phyloP scores from a whole-genome alignment of 2,888 invertebrate genomes.

The Scaeva pyrastri region DNA sequence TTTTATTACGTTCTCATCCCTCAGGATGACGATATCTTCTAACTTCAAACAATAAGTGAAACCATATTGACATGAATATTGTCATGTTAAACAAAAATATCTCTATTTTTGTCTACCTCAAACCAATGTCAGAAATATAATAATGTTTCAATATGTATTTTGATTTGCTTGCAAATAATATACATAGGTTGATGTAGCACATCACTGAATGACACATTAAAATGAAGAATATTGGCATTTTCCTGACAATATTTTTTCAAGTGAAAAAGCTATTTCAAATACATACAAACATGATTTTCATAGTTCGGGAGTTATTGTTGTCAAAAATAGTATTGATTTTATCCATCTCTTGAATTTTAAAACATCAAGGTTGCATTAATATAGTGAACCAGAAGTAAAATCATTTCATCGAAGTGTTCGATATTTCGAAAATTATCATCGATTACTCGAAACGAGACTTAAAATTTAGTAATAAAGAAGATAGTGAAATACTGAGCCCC shows the following conservation, averaged over 20 bases:
- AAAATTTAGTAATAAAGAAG: too few species aligned
- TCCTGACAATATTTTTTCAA: neutral
- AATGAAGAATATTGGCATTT: slow-evolving; percentile 1
- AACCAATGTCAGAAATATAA: neutral
- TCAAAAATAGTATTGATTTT: neutral
- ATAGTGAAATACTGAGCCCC: too few species aligned
- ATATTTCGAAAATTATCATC: too few species aligned
- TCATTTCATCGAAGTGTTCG: too few species aligned
- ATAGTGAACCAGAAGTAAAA: too few species aligned
- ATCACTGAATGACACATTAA: neutral
- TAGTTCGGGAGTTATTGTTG: neutral
- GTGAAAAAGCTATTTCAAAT: neutral
- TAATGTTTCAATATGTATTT: neutral
- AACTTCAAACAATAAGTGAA: neutral
- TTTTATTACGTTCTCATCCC: too few species aligned
- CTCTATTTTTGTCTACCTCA: neutral
- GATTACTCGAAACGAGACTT: too few species aligned
- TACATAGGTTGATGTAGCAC: neutral
- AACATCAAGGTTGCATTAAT: too few species aligned
- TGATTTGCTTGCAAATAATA: neutral
- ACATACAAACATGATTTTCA: too few species aligned
- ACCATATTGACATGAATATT: slow-evolving; percentile 1
- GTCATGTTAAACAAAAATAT: slow-evolving; percentile 2
- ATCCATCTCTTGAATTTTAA: too few species aligned
- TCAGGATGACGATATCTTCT: too few species aligned